phyloP scores from a whole-genome alignment of 2,888 invertebrate species.

The Lycocerus yunnanus region DNA sequence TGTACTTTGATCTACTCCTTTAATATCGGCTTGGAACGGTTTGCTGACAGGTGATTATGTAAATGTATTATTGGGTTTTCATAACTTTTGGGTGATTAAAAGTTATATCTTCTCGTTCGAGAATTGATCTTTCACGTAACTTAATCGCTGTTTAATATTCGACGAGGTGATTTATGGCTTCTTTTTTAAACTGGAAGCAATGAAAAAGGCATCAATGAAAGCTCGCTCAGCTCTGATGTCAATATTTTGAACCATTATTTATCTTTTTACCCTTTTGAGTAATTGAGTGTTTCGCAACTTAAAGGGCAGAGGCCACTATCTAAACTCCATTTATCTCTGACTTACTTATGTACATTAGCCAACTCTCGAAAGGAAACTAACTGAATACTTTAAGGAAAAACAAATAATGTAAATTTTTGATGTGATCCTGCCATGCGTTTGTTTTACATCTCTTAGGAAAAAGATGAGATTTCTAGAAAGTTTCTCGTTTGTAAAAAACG shows the following conservation, averaged over 20 bases:
- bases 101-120: neutral
- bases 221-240: no score
- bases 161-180: neutral
- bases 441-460: neutral
- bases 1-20: neutral
- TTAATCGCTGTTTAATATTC: neutral
- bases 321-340: neutral
- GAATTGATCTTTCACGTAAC: neutral
- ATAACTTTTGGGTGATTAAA: neutral
- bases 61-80: neutral
- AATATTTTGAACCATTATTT: neutral
- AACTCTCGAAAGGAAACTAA: neutral
- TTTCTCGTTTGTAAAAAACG: neutral
- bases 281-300: neutral
- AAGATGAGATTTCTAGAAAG: neutral
- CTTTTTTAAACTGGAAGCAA: neutral
- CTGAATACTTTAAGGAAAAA: neutral
- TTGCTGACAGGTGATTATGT: neutral
- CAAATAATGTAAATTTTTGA: neutral
- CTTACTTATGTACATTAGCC: neutral
- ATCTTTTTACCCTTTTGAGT: neutral
- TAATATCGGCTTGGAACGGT: neutral
- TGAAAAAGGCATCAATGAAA: neutral
- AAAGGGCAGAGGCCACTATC: neutral
- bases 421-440: neutral